Base-by-base conservation (phyloP, 2,797 vertebrate genomes). In the Lepilemur septentrionalis region DNA sequence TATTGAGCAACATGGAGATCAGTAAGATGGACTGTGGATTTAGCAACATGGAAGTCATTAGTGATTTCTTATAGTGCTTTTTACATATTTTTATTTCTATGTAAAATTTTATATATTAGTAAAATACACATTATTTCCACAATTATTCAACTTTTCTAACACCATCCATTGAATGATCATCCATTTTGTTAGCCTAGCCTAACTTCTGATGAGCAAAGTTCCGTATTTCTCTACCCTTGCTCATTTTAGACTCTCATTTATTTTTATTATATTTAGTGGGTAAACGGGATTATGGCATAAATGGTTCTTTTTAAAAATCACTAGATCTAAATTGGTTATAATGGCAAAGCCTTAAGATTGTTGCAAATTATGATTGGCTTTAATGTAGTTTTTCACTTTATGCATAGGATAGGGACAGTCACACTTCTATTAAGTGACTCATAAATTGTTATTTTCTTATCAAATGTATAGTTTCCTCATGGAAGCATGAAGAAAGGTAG, bases 361-460 rank as follows among this genome's bases (percentile, higher is more conserved):
- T 75, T 93, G 12, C 72, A 91, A 83, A 80, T 95, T 82, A 73
- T 18, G 50, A 86, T n/a, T 65, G 80, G 35, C n/a, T 83, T 91
- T 46, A 94, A 75, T 73, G 67, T 6, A 59, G 32, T 70, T 87
- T 92, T 63, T 90, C 13, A 70, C 30, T 90, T 92, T 32, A 73
- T 65, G 12, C 41, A 78, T 4, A 78, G 13, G 23, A 65, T 9
- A 59, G 25, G 32, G 75, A 86, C n/a, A 79, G 76, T 63, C 38
- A 79, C 13, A 63, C 22, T 94, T 93, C 79, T 43, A 90, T 78
- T 65, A 72, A 95, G 50, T 72, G 65, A 94, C 30, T 41, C 55
- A 79, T 50, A 95, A 95, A 88, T 7, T 87, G 32, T 87, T 87
- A 73, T 50, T 25, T 93, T 52, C 52, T 93, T 75, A 52, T 48